phyloP scores from a whole-genome alignment of 2,797 vertebrate genomes.

The Myotis pilosus region DNA sequence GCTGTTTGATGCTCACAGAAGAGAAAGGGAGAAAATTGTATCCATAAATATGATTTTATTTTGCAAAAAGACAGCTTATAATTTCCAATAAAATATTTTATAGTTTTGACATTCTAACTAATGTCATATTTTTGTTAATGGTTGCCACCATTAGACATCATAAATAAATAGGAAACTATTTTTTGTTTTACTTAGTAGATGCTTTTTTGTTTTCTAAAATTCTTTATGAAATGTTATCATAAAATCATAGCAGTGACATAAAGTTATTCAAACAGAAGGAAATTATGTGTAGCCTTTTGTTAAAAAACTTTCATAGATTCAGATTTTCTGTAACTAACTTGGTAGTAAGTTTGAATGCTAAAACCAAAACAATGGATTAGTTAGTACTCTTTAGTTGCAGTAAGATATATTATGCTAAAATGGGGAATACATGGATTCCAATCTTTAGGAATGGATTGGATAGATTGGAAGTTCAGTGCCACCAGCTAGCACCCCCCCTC shows the following conservation, averaged over 20 bases:
- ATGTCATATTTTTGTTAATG: neutral
- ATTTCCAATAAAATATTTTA: neutral
- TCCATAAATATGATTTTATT: slow-evolving; percentile 22
- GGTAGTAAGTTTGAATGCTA: neutral
- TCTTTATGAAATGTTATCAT: neutral
- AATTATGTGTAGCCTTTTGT: neutral
- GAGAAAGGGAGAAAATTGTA: neutral
- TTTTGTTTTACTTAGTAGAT: neutral
- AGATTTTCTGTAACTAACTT: neutral
- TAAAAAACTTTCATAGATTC: neutral
- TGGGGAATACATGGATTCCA: neutral
- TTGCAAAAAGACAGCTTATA: slow-evolving; percentile 4
- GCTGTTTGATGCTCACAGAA: neutral
- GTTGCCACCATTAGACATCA: neutral
- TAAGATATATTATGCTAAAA: neutral
- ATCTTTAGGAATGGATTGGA: neutral
- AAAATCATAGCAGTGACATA: neutral
- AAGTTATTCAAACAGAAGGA: neutral
- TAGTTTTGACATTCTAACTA: neutral
- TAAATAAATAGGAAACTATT: neutral
- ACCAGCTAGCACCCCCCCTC: neutral
- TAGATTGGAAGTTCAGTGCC: neutral
- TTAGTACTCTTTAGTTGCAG: neutral
- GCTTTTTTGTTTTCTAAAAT: neutral
- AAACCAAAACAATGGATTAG: neutral